These are phyloP conservation scores for Aplocera efformata DNA, from an alignment of 2,888 invertebrate species.

Conservation along the genomic window DNA sequence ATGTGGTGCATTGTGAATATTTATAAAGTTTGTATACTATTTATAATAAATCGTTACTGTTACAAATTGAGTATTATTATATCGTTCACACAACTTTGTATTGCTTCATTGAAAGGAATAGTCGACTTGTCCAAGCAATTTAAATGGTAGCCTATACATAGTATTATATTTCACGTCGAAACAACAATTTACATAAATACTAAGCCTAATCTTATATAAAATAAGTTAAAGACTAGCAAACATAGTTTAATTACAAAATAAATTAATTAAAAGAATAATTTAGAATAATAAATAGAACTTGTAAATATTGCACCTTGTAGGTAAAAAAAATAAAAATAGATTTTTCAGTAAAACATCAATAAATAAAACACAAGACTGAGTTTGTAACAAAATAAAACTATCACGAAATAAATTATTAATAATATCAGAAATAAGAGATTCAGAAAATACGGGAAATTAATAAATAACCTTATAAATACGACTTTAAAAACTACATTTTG, in stretches of 20 bases:
- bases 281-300: slow-evolving; percentile 5
- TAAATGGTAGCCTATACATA: neutral
- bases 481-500: slow-evolving; percentile 9
- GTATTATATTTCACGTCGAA: neutral
- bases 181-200: too few relatives aligned
- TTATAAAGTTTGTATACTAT: slow-evolving; percentile 31
- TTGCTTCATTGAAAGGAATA: slow-evolving; percentile 36
- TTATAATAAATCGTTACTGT: slow-evolving; percentile 48
- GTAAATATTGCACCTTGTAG: slow-evolving; percentile 13
- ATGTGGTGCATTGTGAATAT: slow-evolving; percentile 44
- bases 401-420: slow-evolving; percentile 1
- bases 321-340: slow-evolving; percentile 5
- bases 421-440: slow-evolving; percentile 4
- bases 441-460: slow-evolving; percentile 6
- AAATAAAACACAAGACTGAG: slow-evolving; percentile 12
- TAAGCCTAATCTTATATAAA: too few relatives aligned
- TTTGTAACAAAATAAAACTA: slow-evolving; percentile 4
- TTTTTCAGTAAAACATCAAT: slow-evolving; percentile 1
- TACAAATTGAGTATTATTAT: slow-evolving; percentile 48
- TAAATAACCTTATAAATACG: neutral
- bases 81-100: slow-evolving; percentile 43
- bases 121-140: slow-evolving; percentile 4
- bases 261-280: slow-evolving; percentile 5
- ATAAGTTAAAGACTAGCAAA: too few relatives aligned
- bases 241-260: slow-evolving; percentile 1